Evolutionary conservation across 2,113 vertebrate genomes (phyloP).

Genomic region (Gadus macrocephalus): DNA sequence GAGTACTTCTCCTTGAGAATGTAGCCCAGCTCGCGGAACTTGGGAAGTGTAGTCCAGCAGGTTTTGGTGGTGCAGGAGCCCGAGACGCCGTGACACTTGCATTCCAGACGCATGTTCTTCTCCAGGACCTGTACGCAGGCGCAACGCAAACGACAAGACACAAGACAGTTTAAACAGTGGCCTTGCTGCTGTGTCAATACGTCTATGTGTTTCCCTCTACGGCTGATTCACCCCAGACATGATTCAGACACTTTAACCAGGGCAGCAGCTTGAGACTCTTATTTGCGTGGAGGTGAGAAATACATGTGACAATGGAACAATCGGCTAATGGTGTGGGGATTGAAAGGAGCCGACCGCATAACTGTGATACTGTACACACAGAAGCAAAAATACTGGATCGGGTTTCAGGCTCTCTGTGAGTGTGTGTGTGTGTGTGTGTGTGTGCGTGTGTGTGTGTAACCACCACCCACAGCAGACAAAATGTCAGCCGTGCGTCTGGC

Average conservation of each 20-base stretch:
- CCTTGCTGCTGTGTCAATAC: too few species aligned
- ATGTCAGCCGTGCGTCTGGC: slow-evolving; percentile 64
- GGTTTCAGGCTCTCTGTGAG: slow-evolving; percentile 64
- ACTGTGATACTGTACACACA: slow-evolving; percentile 51
- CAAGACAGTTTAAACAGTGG: too few species aligned
- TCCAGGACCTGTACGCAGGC: slow-evolving; percentile 81
- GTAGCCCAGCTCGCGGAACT: slow-evolving; percentile 95
- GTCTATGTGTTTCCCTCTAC: too few species aligned
- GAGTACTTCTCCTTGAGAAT: slow-evolving; percentile 97
- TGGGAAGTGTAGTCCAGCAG: slow-evolving; percentile 97
- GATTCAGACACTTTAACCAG: too few species aligned
- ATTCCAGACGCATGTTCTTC: slow-evolving; percentile 94
- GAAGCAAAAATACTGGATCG: slow-evolving; percentile 69
- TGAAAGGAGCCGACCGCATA: slow-evolving; percentile 39
- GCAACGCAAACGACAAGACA: slow-evolving; percentile 2
- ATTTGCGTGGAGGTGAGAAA: too few species aligned
- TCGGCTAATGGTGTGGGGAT: slow-evolving; percentile 25
- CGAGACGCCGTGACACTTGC: slow-evolving; percentile 94
- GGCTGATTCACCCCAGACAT: too few species aligned
- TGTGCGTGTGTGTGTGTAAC: slow-evolving; percentile 50
- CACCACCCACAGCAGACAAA: slow-evolving; percentile 63
- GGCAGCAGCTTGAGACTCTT: too few species aligned
- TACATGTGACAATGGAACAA: too few species aligned
- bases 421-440: too few species aligned
- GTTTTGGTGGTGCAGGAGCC: slow-evolving; percentile 98